Percentiles rank a stretch among this genome's conserved stretches.
phyloP scores from a whole-genome alignment of 2,888 invertebrate species.

The Eudemis profundana region DNA sequence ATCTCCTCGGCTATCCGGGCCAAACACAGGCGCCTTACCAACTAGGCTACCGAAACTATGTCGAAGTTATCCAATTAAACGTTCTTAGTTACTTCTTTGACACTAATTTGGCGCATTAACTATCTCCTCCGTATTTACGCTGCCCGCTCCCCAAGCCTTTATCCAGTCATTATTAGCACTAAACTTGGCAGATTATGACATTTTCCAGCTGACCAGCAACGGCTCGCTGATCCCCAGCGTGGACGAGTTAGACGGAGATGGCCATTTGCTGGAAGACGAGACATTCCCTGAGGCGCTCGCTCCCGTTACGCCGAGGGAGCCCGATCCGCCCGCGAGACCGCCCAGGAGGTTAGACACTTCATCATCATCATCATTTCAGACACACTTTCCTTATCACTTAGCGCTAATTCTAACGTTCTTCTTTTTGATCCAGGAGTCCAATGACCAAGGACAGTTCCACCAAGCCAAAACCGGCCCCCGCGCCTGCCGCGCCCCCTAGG shows the following conservation, averaged over 20 bases:
- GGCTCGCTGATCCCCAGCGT: slow-evolving; percentile 56
- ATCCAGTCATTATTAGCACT: too few species aligned
- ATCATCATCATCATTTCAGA: too few species aligned
- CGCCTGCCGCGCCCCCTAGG: slow-evolving; percentile 54
- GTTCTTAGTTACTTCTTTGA: too few species aligned
- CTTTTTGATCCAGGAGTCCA: slow-evolving; percentile 51
- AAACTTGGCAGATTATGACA: neutral
- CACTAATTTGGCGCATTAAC: too few species aligned
- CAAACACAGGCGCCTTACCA: too few species aligned
- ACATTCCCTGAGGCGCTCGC: slow-evolving; percentile 78
- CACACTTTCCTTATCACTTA: slow-evolving; percentile 43
- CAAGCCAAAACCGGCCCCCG: slow-evolving; percentile 49
- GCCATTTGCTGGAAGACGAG: slow-evolving; percentile 72
- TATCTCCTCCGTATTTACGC: too few species aligned
- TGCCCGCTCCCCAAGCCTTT: too few species aligned
- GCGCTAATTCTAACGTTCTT: neutral
- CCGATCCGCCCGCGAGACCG: slow-evolving; percentile 59
- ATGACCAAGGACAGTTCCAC: slow-evolving; percentile 50
- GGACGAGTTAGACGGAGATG: slow-evolving; percentile 66
- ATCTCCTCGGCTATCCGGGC: too few species aligned
- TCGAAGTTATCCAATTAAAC: too few species aligned
- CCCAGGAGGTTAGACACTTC: slow-evolving; percentile 54
- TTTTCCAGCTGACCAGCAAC: slow-evolving; percentile 61
- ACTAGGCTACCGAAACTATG: too few species aligned
- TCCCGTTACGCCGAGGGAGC: slow-evolving; percentile 70